Evolutionary conservation across 2,797 vertebrate genomes (phyloP).

Genomic region (Cuniculus paca): DNA sequence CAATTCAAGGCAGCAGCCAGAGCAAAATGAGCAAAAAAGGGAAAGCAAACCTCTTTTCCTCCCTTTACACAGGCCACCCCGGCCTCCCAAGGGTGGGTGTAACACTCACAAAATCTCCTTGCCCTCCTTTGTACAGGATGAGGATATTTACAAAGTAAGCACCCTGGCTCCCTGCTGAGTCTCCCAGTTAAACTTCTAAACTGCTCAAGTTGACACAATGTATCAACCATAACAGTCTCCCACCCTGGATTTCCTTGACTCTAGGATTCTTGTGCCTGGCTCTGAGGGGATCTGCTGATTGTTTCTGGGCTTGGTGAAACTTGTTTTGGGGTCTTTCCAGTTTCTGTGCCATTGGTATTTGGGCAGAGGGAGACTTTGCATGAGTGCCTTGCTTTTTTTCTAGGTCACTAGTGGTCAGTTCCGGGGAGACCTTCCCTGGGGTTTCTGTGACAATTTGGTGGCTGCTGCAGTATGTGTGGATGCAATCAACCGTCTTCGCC

Average conservation of each 20-base stretch:
- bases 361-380: background rate
- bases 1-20: no score
- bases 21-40: no score
- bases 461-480: background rate
- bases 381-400: background rate
- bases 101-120: no score
- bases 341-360: background rate
- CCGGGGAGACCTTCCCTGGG: background rate
- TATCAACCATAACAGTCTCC: no score
- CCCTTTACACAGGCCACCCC: no score
- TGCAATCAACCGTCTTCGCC: background rate
- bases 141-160: no score
- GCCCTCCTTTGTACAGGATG: no score
- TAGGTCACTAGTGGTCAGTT: background rate
- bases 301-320: background rate
- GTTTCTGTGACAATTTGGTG: background rate
- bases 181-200: no score
- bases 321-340: background rate
- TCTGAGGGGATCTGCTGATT: background rate
- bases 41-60: no score
- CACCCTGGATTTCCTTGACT: background rate
- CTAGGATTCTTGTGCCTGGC: background rate
- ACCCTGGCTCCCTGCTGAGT: no score
- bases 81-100: no score
- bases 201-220: no score